Conservation (phyloP, 2,888 invertebrate genomes). For the Lasioglossum calceatum region DNA sequence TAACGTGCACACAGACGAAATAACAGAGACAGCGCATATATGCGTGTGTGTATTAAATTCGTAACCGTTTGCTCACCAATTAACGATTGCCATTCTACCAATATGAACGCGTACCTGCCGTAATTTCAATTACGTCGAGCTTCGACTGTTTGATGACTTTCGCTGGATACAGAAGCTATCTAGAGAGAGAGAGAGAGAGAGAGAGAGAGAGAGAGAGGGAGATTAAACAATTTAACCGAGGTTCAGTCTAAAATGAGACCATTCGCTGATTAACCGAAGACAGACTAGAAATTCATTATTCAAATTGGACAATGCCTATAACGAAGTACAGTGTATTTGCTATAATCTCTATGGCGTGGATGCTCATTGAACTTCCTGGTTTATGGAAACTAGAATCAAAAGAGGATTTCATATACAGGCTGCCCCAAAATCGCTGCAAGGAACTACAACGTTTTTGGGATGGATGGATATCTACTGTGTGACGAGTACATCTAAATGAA, state of each 20-base stretch:
- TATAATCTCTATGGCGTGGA: neutral
- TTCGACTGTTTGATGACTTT: slow-evolving; percentile 49
- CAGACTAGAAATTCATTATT: neutral
- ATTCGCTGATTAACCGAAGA: slow-evolving; percentile 13
- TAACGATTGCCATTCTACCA: slow-evolving; percentile 64
- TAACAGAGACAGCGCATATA: neutral
- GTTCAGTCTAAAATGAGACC: neutral
- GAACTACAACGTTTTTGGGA: no score
- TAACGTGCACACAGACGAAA: slow-evolving; percentile 41
- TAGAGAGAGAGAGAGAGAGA: neutral
- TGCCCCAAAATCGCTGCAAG: no score
- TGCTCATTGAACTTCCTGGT: neutral
- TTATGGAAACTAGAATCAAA: neutral
- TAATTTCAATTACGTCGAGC: slow-evolving; percentile 59
- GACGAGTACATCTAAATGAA: no score
- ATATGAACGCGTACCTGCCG: slow-evolving; percentile 28
- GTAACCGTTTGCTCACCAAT: slow-evolving; percentile 65
- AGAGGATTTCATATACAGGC: neutral
- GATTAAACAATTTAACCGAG: slow-evolving; percentile 56
- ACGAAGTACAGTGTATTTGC: neutral
- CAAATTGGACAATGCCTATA: neutral
- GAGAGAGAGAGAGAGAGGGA: neutral
- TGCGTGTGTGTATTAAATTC: slow-evolving; percentile 62
- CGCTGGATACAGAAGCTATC: slow-evolving; percentile 12
- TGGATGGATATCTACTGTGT: neutral